phyloP scores from a whole-genome alignment of 1,140 invertebrate genomes.

The Lepidurus apus region DNA sequence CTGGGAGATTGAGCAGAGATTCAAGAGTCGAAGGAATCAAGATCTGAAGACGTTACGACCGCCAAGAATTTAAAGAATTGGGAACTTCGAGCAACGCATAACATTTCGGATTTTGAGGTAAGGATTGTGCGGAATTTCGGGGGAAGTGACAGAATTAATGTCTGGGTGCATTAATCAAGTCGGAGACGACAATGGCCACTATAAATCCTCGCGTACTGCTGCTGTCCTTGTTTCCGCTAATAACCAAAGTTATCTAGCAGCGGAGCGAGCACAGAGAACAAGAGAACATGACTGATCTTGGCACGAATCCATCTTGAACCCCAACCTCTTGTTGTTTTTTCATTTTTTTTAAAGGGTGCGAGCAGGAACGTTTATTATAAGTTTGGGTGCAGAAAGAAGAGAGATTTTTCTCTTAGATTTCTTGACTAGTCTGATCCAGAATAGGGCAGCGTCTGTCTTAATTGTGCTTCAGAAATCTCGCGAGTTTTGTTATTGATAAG shows the following conservation, averaged over 20 bases:
- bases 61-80: too few species aligned
- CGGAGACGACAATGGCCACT: neutral
- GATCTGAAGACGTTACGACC: too few species aligned
- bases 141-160: neutral
- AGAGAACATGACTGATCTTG: conserved; percentile 10
- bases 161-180: conserved; percentile 9
- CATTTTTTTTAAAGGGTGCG: neutral
- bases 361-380: too few species aligned
- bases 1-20: too few species aligned
- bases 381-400: too few species aligned
- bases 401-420: too few species aligned
- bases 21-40: too few species aligned
- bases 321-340: neutral
- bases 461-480: too few species aligned
- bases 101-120: neutral
- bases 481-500: too few species aligned
- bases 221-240: neutral
- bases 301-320: neutral
- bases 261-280: neutral
- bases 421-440: too few species aligned
- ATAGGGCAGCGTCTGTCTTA: too few species aligned
- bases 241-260: conserved; percentile 11
- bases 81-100: too few species aligned
- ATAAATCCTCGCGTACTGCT: neutral
- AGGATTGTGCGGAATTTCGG: neutral